These are phyloP conservation scores for Dendronephthya gigantea DNA, from an alignment of 64 coral and sea anemone genomes.

Conservation along the genomic window DNA sequence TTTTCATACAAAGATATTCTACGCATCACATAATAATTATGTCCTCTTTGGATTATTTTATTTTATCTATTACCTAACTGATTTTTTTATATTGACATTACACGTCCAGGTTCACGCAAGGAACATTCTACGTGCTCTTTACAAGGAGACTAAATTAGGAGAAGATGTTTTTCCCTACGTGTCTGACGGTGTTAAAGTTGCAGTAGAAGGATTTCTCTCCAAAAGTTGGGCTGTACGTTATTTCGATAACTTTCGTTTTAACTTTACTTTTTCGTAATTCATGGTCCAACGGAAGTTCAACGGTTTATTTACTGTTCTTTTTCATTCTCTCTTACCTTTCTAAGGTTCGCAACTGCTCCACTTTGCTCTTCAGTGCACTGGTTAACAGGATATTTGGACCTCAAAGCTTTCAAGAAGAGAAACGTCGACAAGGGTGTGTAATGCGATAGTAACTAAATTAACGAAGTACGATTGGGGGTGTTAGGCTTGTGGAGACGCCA, in stretches of 20 bases:
- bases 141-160: slow-evolving; percentile 74
- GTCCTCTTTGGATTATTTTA: no score
- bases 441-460: not conserved
- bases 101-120: slow-evolving; percentile 75
- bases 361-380: slow-evolving; percentile 76
- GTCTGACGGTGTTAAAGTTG: slow-evolving; percentile 54
- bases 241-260: not conserved
- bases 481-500: no score
- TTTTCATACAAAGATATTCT: no score
- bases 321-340: not conserved
- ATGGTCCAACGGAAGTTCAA: not conserved
- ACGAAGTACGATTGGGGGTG: not conserved
- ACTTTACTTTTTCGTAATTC: not conserved
- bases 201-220: slow-evolving; percentile 64
- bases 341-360: slow-evolving; percentile 90
- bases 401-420: slow-evolving; percentile 39
- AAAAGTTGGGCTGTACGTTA: slow-evolving; percentile 84
- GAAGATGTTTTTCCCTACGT: slow-evolving; percentile 85
- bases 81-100: not conserved
- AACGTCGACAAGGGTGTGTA: slow-evolving; percentile 5
- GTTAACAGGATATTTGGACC: slow-evolving; percentile 84
- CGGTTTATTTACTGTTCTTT: not conserved
- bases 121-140: slow-evolving; percentile 76
- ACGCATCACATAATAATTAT: no score
- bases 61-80: no score